Base-by-base conservation (phyloP, 2,888 invertebrate genomes). In the Cantharis lateralis region DNA sequence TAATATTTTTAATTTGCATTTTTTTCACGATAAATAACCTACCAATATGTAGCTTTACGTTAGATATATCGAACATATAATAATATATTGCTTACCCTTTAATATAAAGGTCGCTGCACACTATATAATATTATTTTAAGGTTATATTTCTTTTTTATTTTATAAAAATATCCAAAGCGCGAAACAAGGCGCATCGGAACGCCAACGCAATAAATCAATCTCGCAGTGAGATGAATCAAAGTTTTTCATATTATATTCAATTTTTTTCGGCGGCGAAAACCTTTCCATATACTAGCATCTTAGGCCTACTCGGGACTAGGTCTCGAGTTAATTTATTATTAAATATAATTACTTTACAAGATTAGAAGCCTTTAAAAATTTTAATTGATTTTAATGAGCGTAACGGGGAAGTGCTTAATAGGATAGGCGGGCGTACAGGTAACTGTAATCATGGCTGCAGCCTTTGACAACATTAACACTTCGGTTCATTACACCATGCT, bases 401-500 rank as follows among this genome's bases (percentile, higher is more conserved):
- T 48, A 48, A 48, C 48, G 48, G n/a, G n/a, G 48, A 48, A 74
- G 74, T 74, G 74, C 74, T 77, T 72, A 77, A 74, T 70, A 72
- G 71, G 74, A 66, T 5, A 15, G 20, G 24, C 63, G 63, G 18
- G 63, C 16, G 48, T 48, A 77, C 74, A 77, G 77, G 77, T 77
- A 74, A 74, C 28, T 71, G 72, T 74, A 75, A 77, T 77, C 62
- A 77, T 26, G 63, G 74, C 74, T 70, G 77, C 74, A 74, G 72
- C 77, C 74, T 77, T 74, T 74, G 77, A 77, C 77, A 74, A 32
- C 70, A 71, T 74, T 66, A 74, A 70, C 74, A 77, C 68, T 71
- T 74, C 71, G 77, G 74, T 74, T 77, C 77, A 74, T 77, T 77
- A 77, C 68, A 71, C 61, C 24, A 68, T 74, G 74, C 74, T 77